phyloP scores from a whole-genome alignment of 2,888 invertebrate species.

The Aphrophora alni region DNA sequence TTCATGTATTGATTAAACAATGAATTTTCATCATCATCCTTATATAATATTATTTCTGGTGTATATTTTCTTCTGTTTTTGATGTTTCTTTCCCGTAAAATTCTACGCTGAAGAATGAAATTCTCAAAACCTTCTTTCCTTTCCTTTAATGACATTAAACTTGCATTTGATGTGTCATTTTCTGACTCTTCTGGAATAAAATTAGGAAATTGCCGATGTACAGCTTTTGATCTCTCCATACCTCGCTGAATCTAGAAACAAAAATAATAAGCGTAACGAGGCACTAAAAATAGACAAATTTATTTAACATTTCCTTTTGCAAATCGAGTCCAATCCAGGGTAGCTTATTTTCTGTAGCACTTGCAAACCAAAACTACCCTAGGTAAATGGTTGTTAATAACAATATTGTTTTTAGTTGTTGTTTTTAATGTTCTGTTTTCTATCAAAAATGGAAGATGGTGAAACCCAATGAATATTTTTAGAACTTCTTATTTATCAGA shows the following conservation, averaged over 20 bases:
- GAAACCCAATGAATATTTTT: no score
- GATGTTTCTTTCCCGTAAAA: neutral
- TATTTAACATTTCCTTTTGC: no score
- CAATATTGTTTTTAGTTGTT: no score
- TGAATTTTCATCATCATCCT: neutral
- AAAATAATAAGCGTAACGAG: no score
- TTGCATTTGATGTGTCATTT: neutral
- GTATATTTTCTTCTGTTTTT: neutral
- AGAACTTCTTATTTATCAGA: no score
- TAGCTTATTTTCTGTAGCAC: no score
- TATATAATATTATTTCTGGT: neutral
- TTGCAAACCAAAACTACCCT: no score
- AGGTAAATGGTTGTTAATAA: no score
- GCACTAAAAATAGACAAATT: no score
- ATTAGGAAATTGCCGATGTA: constrained; percentile 13
- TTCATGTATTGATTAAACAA: neutral
- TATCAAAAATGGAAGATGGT: no score
- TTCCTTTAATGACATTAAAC: constrained; percentile 9
- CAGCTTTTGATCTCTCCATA: constrained; percentile 16
- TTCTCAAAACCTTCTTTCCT: constrained; percentile 22
- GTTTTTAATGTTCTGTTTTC: no score
- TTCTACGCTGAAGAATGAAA: constrained; percentile 6
- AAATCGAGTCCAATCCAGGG: no score
- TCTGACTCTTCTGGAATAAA: neutral
- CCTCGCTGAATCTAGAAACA: constrained; percentile 11